Evolutionary conservation across 2,888 invertebrate genomes (phyloP), one percentile per base, ranked within the genome.

Genomic region (Liopterus haemorrhoidalis): DNA sequence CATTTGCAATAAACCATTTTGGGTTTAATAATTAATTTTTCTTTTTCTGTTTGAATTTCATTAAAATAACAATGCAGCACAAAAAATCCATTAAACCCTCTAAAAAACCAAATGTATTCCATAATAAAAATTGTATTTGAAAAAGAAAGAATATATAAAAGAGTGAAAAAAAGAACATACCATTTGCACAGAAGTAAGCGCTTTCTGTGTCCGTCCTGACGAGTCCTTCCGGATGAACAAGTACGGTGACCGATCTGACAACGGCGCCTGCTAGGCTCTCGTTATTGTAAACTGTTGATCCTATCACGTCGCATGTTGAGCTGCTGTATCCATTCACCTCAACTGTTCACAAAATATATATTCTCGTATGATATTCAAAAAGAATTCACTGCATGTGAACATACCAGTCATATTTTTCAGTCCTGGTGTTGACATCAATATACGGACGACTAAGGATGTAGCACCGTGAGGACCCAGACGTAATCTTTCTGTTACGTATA

Each of bases 141-240:
- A n/a, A n/a, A n/a, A n/a, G n/a, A n/a, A n/a, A n/a, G n/a, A n/a
- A n/a, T 16, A 37, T 8, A n/a, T n/a, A n/a, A n/a, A n/a, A n/a
- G n/a, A n/a, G 15, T 33, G 22, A n/a, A 2, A 19, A 9, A 27
- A n/a, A 20, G 15, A 27, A 59, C 65, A 60, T 59, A 79, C 81
- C 80, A 56, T 81, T 81, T 5, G 81, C 80, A 60, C 81, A 81
- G 61, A 81, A 81, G 61, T 81, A 81, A 6, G 80, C 80, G 55
- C 79, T 80, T 60, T 81, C 79, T 0, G 79, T 80, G 53, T 79
- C 78, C n/a, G 75, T 76, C 48, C 74, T 69, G 27, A 77, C 74
- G 1, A 78, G 65, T 8, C 80, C 81, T 59, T 81, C 81, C 1
- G 79, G 76, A 8, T 75, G 69, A 3, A 80, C 79, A 36, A 73